These are phyloP conservation scores for Choreutis nemorana DNA, from an alignment of 2,888 invertebrate species.

Conservation along the genomic window DNA sequence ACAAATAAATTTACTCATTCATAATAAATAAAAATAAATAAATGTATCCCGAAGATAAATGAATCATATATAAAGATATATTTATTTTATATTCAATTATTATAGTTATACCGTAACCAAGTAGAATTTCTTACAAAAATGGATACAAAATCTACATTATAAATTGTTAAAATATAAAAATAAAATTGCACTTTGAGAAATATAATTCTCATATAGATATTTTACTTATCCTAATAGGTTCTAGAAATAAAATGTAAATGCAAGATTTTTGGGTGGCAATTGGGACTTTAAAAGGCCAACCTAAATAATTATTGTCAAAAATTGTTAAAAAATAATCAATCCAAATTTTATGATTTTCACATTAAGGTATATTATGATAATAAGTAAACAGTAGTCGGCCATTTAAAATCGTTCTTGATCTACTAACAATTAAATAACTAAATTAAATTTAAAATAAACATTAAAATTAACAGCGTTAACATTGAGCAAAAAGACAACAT, in stretches of 20 bases:
- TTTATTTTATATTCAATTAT: conserved; percentile 2
- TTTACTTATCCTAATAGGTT: conserved; percentile 36
- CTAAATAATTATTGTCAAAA: conserved; percentile 2
- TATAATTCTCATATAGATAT: conserved; percentile 28
- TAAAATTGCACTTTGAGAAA: conserved; percentile 55
- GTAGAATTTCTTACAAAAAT: conserved; percentile 6
- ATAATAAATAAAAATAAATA: conserved; percentile 21
- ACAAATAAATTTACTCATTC: conserved; percentile 29
- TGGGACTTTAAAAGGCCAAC: conserved; percentile 8
- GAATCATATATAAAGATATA: conserved; percentile 2
- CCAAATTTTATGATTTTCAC: too few species aligned
- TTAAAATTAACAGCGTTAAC: conserved; percentile 19
- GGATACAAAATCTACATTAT: too few species aligned
- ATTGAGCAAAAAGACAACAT: conserved; percentile 41
- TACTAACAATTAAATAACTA: too few species aligned
- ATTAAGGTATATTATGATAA: too few species aligned
- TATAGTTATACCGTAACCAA: conserved; percentile 43
- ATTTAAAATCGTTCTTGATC: too few species aligned
- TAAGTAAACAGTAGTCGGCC: too few species aligned
- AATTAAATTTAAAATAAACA: too few species aligned
- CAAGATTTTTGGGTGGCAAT: conserved; percentile 56
- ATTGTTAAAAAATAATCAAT: conserved; percentile 7
- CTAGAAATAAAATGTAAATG: conserved; percentile 34
- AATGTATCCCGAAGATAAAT: conserved; percentile 2
- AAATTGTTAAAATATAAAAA: conserved; percentile 12